Conservation (phyloP, 2,888 invertebrate genomes). For the Euzophera pinguis region DNA sequence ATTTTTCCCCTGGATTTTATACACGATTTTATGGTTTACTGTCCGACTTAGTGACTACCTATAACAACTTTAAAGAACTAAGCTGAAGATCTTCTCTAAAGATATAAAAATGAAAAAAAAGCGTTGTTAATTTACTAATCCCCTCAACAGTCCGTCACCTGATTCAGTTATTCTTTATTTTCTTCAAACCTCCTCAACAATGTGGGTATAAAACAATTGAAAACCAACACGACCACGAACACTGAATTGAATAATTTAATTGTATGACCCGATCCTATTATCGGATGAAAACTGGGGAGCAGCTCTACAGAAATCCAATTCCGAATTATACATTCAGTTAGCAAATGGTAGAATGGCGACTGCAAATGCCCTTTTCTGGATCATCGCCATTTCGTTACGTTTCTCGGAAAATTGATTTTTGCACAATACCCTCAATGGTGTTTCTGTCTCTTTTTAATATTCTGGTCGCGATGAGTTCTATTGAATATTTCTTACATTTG, state of each 20-base stretch:
- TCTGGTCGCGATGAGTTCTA: neutral
- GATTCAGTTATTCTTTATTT: neutral
- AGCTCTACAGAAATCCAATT: constrained; percentile 11
- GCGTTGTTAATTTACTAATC: too few species aligned
- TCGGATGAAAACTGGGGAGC: constrained; percentile 9
- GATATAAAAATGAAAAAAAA: too few species aligned
- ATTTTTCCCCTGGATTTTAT: too few species aligned
- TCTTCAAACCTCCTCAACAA: neutral
- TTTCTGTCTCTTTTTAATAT: constrained; percentile 6
- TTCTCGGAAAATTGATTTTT: constrained; percentile 12
- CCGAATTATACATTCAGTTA: constrained; percentile 13
- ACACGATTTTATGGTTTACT: too few species aligned
- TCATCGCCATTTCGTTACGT: constrained; percentile 11
- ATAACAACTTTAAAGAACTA: too few species aligned
- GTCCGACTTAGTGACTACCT: too few species aligned
- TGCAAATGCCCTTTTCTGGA: constrained; percentile 13
- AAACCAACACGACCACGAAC: constrained; percentile 1
- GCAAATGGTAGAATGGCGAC: constrained; percentile 11
- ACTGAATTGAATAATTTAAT: constrained; percentile 10
- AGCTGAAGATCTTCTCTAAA: too few species aligned
- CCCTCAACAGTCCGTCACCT: too few species aligned
- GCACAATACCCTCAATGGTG: constrained; percentile 2
- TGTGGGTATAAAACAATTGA: neutral
- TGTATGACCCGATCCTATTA: constrained; percentile 6
- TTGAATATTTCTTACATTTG: constrained; percentile 9